These are phyloP conservation scores for Sebastes iracundus DNA, from an alignment of 2,797 vertebrate genomes.

Conservation along the genomic window DNA sequence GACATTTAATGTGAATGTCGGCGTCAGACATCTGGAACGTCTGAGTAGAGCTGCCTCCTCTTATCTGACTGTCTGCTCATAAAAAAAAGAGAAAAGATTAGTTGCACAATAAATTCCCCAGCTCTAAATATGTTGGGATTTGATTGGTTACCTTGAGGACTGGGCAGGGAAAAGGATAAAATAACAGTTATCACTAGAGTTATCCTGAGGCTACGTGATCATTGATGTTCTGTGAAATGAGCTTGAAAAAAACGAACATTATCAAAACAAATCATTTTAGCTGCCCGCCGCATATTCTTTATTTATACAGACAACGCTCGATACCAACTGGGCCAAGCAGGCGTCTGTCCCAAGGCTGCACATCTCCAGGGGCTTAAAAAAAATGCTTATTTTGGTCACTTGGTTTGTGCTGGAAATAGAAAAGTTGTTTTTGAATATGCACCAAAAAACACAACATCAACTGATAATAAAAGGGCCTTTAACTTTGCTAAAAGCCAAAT, in stretches of 20 bases:
- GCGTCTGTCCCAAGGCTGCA: background rate
- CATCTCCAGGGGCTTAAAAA: background rate
- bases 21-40: background rate
- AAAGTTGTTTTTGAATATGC: background rate
- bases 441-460: background rate
- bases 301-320: background rate
- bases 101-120: background rate
- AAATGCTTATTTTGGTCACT: background rate
- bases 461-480: background rate
- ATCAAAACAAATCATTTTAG: background rate
- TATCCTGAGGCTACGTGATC: background rate
- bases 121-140: background rate
- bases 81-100: background rate
- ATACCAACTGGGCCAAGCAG: background rate
- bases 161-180: background rate
- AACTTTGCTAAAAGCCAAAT: background rate
- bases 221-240: background rate
- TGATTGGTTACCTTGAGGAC: background rate
- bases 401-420: background rate
- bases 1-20: background rate
- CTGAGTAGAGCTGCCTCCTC: background rate
- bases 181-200: background rate
- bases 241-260: background rate
- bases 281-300: background rate
- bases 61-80: background rate